Conservation (phyloP, 2,888 invertebrate genomes). For the Carterocephalus palaemon region DNA sequence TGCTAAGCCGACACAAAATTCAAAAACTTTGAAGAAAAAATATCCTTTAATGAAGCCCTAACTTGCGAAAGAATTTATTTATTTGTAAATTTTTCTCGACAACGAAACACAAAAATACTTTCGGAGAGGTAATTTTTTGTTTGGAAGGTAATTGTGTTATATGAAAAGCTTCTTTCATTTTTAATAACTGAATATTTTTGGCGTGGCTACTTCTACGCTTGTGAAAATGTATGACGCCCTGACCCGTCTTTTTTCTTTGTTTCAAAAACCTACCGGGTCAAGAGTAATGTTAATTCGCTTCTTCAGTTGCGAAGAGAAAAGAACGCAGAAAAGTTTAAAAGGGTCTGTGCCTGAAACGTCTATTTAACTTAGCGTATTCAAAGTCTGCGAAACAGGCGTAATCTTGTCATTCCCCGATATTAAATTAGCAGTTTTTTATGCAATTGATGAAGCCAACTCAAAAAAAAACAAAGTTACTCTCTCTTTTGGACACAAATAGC, state of each 20-base stretch:
- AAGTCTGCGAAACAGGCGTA: constrained; percentile 8
- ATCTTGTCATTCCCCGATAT: constrained; percentile 14
- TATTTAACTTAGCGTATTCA: constrained; percentile 24
- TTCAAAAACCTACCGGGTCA: constrained; percentile 13
- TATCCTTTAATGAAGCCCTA: neutral
- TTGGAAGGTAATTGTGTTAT: constrained; percentile 22
- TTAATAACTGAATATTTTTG: constrained; percentile 10
- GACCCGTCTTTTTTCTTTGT: neutral
- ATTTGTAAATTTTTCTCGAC: constrained; percentile 7
- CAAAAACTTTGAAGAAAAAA: constrained; percentile 2
- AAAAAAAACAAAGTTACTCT: neutral
- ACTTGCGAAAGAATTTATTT: constrained; percentile 7
- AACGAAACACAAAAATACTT: constrained; percentile 29
- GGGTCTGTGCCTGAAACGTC: constrained; percentile 20
- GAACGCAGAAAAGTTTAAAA: constrained; percentile 14
- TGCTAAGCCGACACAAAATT: too few species aligned
- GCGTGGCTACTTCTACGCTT: constrained; percentile 3
- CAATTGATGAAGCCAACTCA: constrained; percentile 5
- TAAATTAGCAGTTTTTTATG: constrained; percentile 6
- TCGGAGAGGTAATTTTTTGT: constrained; percentile 19
- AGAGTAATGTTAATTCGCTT: constrained; percentile 22
- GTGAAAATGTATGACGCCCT: constrained; percentile 15
- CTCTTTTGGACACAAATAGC: too few species aligned
- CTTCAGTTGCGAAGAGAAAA: constrained; percentile 14
- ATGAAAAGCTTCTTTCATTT: constrained; percentile 22